phyloP scores from a whole-genome alignment of 2,113 vertebrate species.

The Albula goreensis region DNA sequence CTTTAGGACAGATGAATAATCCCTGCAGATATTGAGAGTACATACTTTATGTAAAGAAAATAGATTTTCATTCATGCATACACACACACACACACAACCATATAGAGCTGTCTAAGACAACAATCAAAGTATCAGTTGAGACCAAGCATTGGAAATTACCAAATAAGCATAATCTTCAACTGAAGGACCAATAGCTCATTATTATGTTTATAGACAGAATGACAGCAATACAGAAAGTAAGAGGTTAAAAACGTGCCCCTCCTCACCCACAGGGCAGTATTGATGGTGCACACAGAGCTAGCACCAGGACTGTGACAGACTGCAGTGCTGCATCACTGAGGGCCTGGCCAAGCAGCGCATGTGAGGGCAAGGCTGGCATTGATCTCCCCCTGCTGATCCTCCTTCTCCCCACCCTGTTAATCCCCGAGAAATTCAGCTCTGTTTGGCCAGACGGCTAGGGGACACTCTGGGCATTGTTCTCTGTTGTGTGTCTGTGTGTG shows the following conservation, averaged over 20 bases:
- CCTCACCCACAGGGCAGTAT: not conserved
- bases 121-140: no score
- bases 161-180: no score
- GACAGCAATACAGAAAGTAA: not conserved
- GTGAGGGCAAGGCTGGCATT: conserved; percentile 7
- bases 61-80: not conserved
- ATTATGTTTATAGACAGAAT: not conserved
- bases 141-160: no score
- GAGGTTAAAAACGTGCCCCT: not conserved
- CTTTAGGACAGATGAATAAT: not conserved
- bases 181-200: no score
- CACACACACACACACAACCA: not conserved
- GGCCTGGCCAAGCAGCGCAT: not conserved
- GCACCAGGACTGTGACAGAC: not conserved
- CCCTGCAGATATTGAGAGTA: no score
- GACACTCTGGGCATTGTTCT: conserved; percentile 40
- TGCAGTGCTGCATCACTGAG: not conserved
- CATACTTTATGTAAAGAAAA: no score
- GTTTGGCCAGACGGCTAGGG: conserved; percentile 29
- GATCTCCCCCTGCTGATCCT: not conserved
- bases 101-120: no score
- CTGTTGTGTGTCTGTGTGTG: conserved; percentile 5
- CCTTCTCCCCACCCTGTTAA: not conserved
- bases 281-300: not conserved
- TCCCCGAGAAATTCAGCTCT: conserved; percentile 19